Evolutionary conservation across 2,888 invertebrate species (phyloP), one percentile per base, ranked within the genome.

Genomic region (Lasioglossum vierecki): DNA sequence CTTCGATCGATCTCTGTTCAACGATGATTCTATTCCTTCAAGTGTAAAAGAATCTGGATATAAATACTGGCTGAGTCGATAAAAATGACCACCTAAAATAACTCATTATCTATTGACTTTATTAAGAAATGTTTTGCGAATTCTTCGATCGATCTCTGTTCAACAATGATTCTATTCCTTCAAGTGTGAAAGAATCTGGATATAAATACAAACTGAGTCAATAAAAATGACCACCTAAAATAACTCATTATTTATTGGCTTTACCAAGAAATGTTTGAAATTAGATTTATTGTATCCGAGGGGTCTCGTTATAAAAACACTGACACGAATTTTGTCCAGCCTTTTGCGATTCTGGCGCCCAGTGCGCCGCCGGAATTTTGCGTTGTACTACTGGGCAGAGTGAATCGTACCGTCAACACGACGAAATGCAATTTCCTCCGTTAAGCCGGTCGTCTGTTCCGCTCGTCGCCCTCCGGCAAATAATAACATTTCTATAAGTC

Each of bases 401-500:
- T 82, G 84, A 87, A 88, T 89, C 86, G 88, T 89, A 90, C 90
- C 89, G 91, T 88, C 90, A 91, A 93, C 91, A 90, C 83, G 88
- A 84, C 86, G 87, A 89, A 89, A 93, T 91, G 93, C 93, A 93
- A 94, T 94, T 94, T 94, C 91, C 93, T 83, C 88, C 84, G 89
- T 84, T 92, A 92, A 92, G 90, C 89, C 88, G 84, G 80, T 84
- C 79, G 87, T 74, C 86, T 79, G 87, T 15, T 84, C 83, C 82
- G 78, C 85, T 91, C 90, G 87, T 75, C 35, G 87, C 73, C 81
- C 76, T 82, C 75, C 83, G 90, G 93, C 93, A 94, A 95, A 94
- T 95, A 95, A 95, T 95, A 95, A 94, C 93, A 93, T 94, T 94
- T 94, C 94, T 95, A 94, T 95, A 95, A 95, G 93, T 94, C 92